Conservation (phyloP, 2,797 vertebrate species). For the Sebastes taczanowskii region DNA sequence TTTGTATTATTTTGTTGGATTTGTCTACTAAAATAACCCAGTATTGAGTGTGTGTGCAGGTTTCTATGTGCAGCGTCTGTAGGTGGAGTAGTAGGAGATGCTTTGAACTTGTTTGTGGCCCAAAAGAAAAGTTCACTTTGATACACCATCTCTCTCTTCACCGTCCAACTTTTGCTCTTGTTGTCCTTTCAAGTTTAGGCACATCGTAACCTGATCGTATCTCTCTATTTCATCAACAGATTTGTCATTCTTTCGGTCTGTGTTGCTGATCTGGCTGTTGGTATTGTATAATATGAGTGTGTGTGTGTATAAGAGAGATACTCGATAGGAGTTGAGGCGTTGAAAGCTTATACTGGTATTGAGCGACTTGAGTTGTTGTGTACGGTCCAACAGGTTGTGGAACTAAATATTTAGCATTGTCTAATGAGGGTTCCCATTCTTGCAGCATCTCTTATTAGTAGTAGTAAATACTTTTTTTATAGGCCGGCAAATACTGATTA, state of each 20-base stretch:
- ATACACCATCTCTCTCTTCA: not conserved
- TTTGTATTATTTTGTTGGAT: constrained; percentile 16
- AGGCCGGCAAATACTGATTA: not conserved
- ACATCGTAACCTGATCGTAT: not conserved
- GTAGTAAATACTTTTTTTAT: not conserved
- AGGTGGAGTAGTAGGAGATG: constrained; percentile 4
- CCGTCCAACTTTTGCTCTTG: not conserved
- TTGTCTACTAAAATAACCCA: not conserved
- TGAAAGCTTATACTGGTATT: not conserved
- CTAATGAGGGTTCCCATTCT: not conserved
- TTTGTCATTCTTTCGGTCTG: not conserved
- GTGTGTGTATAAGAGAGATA: not conserved
- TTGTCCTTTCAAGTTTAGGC: constrained; percentile 12
- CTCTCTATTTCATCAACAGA: not conserved
- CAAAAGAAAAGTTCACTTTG: constrained; percentile 25
- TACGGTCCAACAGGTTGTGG: not conserved
- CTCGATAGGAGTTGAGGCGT: not conserved
- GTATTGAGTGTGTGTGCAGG: not conserved
- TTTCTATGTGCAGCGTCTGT: not conserved
- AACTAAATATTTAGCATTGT: not conserved
- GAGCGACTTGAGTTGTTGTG: not conserved
- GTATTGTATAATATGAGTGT: not conserved
- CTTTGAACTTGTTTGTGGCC: constrained; percentile 7
- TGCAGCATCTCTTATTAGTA: not conserved
- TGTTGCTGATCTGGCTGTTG: not conserved